Conservation (phyloP, 2,888 invertebrate species). For the Papilio gigon region DNA sequence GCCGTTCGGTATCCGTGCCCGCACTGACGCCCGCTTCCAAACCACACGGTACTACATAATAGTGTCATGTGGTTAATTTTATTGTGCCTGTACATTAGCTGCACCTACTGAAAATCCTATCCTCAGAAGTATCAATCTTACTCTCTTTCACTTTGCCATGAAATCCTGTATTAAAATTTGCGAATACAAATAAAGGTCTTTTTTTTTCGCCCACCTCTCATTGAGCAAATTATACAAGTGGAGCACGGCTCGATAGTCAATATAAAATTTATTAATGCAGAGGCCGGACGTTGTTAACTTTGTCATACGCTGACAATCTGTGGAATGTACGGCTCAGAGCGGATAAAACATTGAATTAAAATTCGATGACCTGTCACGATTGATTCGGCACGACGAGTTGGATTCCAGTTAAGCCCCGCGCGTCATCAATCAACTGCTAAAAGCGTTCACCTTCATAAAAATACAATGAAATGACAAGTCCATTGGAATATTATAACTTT, state of each 20-base stretch:
- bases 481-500: constrained; percentile 14
- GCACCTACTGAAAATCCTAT: not conserved
- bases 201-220: not conserved
- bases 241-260: not conserved
- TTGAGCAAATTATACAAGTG: constrained; percentile 3
- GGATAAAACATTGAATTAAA: constrained; percentile 62
- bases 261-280: constrained; percentile 41
- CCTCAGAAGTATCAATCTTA: not conserved
- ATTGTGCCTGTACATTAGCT: not conserved
- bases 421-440: constrained; percentile 47
- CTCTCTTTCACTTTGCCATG: not conserved
- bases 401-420: constrained; percentile 59
- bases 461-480: constrained; percentile 33
- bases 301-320: constrained; percentile 62
- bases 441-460: constrained; percentile 39
- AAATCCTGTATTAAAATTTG: not conserved
- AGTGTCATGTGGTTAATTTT: constrained; percentile 29
- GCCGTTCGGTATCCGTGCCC: constrained; percentile 74
- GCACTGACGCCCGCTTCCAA: constrained; percentile 62
- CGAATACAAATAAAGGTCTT: not conserved
- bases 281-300: constrained; percentile 46
- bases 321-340: constrained; percentile 61
- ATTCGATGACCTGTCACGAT: constrained; percentile 61
- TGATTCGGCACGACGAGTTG: constrained; percentile 62
- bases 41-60: constrained; percentile 38